phyloP scores from a whole-genome alignment of 2,888 invertebrate species.

The Phania funesta region DNA sequence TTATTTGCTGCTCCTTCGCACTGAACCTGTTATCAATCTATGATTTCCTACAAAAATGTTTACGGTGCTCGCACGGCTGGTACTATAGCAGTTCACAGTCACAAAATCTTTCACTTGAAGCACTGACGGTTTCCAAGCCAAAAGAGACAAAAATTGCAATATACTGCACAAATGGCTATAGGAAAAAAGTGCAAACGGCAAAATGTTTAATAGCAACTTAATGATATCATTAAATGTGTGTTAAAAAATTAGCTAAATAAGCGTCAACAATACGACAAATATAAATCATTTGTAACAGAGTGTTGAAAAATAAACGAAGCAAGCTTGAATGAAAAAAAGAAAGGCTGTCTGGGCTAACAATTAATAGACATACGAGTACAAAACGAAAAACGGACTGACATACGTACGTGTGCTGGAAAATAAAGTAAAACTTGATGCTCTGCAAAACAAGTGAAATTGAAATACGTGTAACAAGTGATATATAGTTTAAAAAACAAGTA shows the following conservation, averaged over 20 bases:
- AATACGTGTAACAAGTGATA: slow-evolving; percentile 50
- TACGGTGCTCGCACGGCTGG: not conserved
- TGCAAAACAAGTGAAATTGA: slow-evolving; percentile 56
- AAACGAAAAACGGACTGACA: slow-evolving; percentile 22
- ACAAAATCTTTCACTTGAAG: slow-evolving; percentile 58
- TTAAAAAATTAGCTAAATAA: slow-evolving; percentile 69
- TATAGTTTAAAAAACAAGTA: slow-evolving; percentile 30
- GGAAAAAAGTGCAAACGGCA: slow-evolving; percentile 36
- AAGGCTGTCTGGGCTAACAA: slow-evolving; percentile 32
- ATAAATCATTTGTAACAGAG: slow-evolving; percentile 67
- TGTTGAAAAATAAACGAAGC: slow-evolving; percentile 27
- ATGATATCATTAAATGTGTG: slow-evolving; percentile 68
- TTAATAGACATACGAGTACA: slow-evolving; percentile 38
- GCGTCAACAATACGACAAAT: slow-evolving; percentile 65
- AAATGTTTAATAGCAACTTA: slow-evolving; percentile 63
- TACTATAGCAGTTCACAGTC: not conserved
- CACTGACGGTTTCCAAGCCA: not conserved
- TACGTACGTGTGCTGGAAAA: slow-evolving; percentile 28
- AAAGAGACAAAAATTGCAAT: not conserved
- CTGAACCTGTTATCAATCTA: slow-evolving; percentile 58
- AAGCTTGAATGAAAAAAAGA: not conserved
- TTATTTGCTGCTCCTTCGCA: slow-evolving; percentile 10
- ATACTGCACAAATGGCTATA: not conserved
- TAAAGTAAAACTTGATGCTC: slow-evolving; percentile 29
- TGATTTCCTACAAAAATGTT: slow-evolving; percentile 43